phyloP scores from a whole-genome alignment of 2,113 vertebrate species.

The Lophura nycthemera region DNA sequence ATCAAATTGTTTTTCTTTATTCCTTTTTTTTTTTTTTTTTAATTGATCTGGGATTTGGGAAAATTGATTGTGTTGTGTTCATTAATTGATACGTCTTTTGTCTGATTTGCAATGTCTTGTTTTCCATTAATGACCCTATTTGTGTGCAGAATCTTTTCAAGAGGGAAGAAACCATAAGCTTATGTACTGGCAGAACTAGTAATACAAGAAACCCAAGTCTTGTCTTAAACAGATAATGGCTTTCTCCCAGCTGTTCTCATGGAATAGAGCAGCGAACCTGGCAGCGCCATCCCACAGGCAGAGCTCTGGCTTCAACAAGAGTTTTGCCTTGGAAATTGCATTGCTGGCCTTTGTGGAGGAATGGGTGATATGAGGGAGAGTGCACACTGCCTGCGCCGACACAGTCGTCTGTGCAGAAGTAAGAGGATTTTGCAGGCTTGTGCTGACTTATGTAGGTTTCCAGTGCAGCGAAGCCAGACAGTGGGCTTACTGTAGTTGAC shows the following conservation, averaged over 20 bases:
- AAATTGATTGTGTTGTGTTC: slow-evolving; percentile 56
- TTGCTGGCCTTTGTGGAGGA: neutral
- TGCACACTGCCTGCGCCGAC: neutral
- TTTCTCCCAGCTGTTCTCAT: neutral
- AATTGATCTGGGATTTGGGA: slow-evolving; percentile 66
- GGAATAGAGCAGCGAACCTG: neutral
- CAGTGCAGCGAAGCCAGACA: slow-evolving; percentile 35
- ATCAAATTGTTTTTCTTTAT: neutral
- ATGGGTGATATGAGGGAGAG: neutral
- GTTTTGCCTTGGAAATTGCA: neutral
- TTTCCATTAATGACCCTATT: slow-evolving; percentile 52
- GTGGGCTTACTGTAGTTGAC: slow-evolving; percentile 50
- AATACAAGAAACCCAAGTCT: neutral
- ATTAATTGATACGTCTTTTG: slow-evolving; percentile 60
- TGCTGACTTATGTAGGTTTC: slow-evolving; percentile 59
- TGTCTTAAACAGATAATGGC: neutral
- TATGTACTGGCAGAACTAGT: neutral
- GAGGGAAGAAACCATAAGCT: neutral
- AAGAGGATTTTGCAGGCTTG: slow-evolving; percentile 66
- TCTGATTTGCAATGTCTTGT: slow-evolving; percentile 12
- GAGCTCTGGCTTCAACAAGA: neutral
- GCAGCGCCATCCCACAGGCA: neutral
- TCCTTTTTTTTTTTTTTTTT: neutral
- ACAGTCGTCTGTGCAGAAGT: slow-evolving; percentile 3
- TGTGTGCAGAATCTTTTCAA: slow-evolving; percentile 43